phyloP scores from a whole-genome alignment of 2,888 invertebrate species.

The Thymelicus lineola region DNA sequence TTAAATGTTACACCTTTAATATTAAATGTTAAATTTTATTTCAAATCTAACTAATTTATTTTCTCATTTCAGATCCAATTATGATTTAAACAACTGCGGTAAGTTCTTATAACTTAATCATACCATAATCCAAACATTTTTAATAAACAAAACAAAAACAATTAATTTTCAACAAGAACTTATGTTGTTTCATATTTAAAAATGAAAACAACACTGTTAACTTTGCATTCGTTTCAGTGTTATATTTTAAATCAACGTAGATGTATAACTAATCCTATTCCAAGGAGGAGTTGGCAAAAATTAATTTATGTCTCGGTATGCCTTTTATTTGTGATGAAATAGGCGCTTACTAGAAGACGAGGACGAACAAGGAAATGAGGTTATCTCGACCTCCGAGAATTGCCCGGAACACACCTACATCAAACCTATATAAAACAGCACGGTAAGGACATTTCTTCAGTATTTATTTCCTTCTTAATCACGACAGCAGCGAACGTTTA shows the following conservation, averaged over 20 bases:
- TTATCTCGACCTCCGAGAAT: constrained; percentile 52
- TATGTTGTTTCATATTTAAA: too few relatives aligned
- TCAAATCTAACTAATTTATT: constrained; percentile 33
- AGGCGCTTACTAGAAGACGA: constrained; percentile 36
- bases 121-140: background rate
- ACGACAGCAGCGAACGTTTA: background rate
- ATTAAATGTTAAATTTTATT: background rate
- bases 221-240: background rate
- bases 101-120: constrained; percentile 39
- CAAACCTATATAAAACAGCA: constrained; percentile 27
- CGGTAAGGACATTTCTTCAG: background rate
- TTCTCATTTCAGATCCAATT: constrained; percentile 54
- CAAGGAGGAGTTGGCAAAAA: constrained; percentile 29
- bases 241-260: background rate
- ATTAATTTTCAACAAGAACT: background rate
- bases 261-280: constrained; percentile 15
- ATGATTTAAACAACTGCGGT: constrained; percentile 59
- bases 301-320: constrained; percentile 41
- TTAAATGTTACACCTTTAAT: too few relatives aligned
- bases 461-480: too few relatives aligned
- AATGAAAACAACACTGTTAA: too few relatives aligned
- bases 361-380: constrained; percentile 56
- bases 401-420: constrained; percentile 49
- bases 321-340: constrained; percentile 43
- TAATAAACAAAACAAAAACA: too few relatives aligned